Evolutionary conservation across 2,797 vertebrate species (phyloP).

Genomic region (Pseudochirops corinnae): DNA sequence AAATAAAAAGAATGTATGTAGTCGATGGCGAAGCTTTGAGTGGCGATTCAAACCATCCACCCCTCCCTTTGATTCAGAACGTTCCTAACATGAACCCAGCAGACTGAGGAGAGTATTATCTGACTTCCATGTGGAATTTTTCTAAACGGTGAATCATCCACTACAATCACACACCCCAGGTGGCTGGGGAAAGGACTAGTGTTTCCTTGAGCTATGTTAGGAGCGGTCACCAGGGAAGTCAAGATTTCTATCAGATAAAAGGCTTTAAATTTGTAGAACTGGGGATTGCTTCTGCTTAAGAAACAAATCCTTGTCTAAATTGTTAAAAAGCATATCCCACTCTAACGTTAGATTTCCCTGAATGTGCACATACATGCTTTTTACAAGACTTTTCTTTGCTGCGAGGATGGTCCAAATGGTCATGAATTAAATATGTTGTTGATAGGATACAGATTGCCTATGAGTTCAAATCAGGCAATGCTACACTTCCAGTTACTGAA

Average conservation of each 20-base stretch:
- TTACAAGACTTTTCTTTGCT: conserved; percentile 10
- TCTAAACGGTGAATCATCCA: not conserved
- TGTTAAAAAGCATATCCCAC: conserved; percentile 17
- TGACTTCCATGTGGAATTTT: not conserved
- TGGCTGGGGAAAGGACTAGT: not conserved
- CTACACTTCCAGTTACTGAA: conserved; percentile 16
- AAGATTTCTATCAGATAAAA: not conserved
- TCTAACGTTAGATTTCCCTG: not conserved
- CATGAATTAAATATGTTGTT: conserved; percentile 41
- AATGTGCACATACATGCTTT: not conserved
- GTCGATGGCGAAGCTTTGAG: not conserved
- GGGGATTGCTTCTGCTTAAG: conserved; percentile 22
- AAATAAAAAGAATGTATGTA: not conserved
- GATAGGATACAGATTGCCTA: not conserved
- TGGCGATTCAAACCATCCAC: not conserved
- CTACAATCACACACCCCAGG: not conserved
- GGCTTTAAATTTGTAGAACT: conserved; percentile 14
- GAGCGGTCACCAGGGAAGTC: not conserved
- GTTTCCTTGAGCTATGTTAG: conserved; percentile 10
- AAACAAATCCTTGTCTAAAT: conserved; percentile 28
- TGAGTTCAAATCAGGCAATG: conserved; percentile 33
- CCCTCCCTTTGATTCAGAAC: not conserved
- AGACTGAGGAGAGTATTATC: conserved; percentile 5
- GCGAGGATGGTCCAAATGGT: not conserved
- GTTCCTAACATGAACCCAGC: not conserved